These are phyloP conservation scores for Anoplolepis gracilipes DNA, from an alignment of 1,140 invertebrate genomes.

Conservation along the genomic window DNA sequence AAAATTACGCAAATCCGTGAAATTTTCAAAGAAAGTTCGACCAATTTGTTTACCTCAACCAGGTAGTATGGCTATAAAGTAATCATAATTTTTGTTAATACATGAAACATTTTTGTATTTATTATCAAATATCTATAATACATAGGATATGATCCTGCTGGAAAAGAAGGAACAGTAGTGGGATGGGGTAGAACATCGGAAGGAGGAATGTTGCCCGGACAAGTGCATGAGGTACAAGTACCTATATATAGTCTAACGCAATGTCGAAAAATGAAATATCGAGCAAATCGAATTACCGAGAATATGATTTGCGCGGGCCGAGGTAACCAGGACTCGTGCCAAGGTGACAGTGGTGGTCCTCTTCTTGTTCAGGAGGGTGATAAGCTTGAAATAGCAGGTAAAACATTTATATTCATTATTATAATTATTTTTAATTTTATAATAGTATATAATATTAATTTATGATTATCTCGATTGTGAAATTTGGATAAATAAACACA, in stretches of 20 bases:
- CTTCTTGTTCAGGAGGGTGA: constrained; percentile 90
- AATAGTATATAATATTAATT: background rate
- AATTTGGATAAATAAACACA: background rate
- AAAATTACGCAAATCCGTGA: constrained; percentile 91
- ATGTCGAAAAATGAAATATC: constrained; percentile 93
- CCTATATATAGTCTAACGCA: constrained; percentile 92
- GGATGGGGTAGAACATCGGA: constrained; percentile 94
- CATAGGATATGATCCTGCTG: constrained; percentile 89
- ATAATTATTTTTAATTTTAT: constrained; percentile 5
- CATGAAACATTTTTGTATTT: background rate
- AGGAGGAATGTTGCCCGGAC: constrained; percentile 91
- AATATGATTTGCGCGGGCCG: constrained; percentile 94
- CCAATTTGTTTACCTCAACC: constrained; percentile 92
- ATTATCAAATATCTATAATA: background rate
- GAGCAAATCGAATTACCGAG: constrained; percentile 91
- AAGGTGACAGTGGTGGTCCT: constrained; percentile 94
- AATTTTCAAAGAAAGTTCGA: constrained; percentile 92
- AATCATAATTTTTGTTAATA: background rate
- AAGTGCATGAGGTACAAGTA: constrained; percentile 94
- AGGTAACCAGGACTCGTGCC: constrained; percentile 93
- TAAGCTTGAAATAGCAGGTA: constrained; percentile 91
- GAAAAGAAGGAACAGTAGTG: constrained; percentile 91
- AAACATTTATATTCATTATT: constrained; percentile 51
- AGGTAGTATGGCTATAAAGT: constrained; percentile 83
- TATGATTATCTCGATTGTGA: background rate